These are phyloP conservation scores for Chloromyia formosa DNA, from an alignment of 2,888 invertebrate genomes.

Conservation along the genomic window DNA sequence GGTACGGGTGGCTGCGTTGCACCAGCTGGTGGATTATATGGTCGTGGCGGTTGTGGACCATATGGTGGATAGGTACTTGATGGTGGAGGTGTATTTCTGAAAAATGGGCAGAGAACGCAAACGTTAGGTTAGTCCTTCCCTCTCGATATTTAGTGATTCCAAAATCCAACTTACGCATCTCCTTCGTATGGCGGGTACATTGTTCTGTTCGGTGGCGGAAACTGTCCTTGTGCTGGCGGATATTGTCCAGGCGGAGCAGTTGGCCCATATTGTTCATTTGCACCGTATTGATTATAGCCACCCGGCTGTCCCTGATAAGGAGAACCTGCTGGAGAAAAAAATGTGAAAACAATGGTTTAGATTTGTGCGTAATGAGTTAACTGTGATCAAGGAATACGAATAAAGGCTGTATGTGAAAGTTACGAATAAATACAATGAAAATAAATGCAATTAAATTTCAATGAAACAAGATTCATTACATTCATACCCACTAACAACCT, in stretches of 20 bases:
- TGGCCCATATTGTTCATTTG: slow-evolving; percentile 70
- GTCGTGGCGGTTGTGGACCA: slow-evolving; percentile 56
- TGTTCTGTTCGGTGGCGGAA: slow-evolving; percentile 77
- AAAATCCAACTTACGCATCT: slow-evolving; percentile 67
- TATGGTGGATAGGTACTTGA: slow-evolving; percentile 61
- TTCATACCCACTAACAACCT: too few species aligned
- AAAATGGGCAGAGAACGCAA: slow-evolving; percentile 6
- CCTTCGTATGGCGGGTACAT: slow-evolving; percentile 82
- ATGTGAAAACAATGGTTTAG: too few species aligned
- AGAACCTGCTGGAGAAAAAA: slow-evolving; percentile 58
- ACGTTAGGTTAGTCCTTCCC: too few species aligned
- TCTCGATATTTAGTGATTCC: too few species aligned
- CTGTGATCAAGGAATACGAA: too few species aligned
- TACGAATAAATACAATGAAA: too few species aligned
- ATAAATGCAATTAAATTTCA: too few species aligned
- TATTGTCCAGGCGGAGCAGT: slow-evolving; percentile 68
- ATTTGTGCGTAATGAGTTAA: too few species aligned
- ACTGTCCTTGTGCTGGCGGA: slow-evolving; percentile 68
- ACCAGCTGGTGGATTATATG: slow-evolving; percentile 63
- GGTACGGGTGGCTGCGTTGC: slow-evolving; percentile 65
- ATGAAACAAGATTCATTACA: too few species aligned
- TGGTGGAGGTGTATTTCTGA: slow-evolving; percentile 60
- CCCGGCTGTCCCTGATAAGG: slow-evolving; percentile 72
- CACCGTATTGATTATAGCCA: slow-evolving; percentile 74
- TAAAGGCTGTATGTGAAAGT: too few species aligned